phyloP scores from a whole-genome alignment of 2,113 vertebrate genomes.

The Trachemys scripta region DNA sequence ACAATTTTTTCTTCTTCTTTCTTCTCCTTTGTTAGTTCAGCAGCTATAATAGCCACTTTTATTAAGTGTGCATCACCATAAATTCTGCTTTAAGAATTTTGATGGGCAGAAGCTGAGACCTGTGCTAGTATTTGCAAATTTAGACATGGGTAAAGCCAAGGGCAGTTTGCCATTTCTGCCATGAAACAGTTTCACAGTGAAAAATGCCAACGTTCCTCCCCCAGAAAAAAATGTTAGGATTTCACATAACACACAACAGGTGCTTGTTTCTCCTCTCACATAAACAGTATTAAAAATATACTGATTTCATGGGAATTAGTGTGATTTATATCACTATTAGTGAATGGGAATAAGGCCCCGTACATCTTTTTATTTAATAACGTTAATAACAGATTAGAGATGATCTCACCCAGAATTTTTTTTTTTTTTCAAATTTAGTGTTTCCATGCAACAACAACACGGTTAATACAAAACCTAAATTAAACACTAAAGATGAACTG shows the following conservation, averaged over 20 bases:
- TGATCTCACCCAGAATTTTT: not conserved
- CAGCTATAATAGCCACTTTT: not conserved
- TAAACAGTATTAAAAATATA: not conserved
- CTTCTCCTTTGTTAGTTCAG: not conserved
- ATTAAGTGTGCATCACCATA: not conserved
- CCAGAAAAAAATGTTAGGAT: not conserved
- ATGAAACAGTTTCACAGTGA: not conserved
- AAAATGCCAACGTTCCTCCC: not conserved
- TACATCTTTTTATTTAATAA: not conserved
- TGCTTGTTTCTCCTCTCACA: not conserved
- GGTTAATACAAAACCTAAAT: not conserved
- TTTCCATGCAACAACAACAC: not conserved
- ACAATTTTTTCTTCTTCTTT: not conserved
- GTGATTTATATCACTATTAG: not conserved
- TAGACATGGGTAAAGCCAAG: not conserved
- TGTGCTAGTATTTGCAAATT: not conserved
- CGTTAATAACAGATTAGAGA: not conserved
- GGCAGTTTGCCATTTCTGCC: not conserved
- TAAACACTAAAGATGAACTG: not conserved
- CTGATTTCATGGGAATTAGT: not conserved
- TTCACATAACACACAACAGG: not conserved
- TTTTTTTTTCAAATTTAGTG: constrained; percentile 8
- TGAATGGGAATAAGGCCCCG: not conserved
- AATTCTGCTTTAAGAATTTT: not conserved
- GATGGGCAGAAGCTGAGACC: not conserved